Percentiles rank a stretch among this genome's conserved stretches.
These are phyloP conservation scores for Tribolium madens DNA, from an alignment of 1,140 invertebrate genomes.

Conservation along the genomic window DNA sequence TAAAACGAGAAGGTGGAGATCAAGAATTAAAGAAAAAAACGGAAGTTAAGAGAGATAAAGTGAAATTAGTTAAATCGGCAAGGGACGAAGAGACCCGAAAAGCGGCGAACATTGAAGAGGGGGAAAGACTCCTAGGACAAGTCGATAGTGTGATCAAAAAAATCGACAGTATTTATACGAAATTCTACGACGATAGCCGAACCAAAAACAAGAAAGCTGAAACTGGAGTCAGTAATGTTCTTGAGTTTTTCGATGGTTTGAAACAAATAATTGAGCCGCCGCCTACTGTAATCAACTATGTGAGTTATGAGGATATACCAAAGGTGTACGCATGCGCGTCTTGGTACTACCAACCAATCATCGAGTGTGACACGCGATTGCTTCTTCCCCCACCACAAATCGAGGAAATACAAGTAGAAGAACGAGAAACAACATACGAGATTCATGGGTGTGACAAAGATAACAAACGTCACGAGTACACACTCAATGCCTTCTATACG, in stretches of 20 bases:
- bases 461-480: constrained; percentile 4
- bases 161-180: constrained; percentile 20
- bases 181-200: constrained; percentile 3
- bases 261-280: neutral
- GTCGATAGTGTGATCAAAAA: constrained; percentile 18
- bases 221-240: neutral
- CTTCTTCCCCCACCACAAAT: neutral
- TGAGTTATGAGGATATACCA: neutral
- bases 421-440: neutral
- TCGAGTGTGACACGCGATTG: neutral
- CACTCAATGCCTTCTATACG: constrained; percentile 45
- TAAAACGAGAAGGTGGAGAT: neutral
- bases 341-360: neutral
- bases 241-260: neutral
- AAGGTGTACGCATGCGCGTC: neutral
- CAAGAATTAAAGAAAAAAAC: neutral
- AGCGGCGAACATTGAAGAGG: constrained; percentile 18
- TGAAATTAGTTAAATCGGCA: neutral
- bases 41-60: neutral
- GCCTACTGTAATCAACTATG: neutral
- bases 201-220: neutral
- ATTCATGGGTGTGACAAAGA: neutral
- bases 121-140: neutral
- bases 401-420: neutral
- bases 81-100: neutral